Base-by-base conservation (phyloP, 2,113 vertebrate species). In the Daboia siamensis region DNA sequence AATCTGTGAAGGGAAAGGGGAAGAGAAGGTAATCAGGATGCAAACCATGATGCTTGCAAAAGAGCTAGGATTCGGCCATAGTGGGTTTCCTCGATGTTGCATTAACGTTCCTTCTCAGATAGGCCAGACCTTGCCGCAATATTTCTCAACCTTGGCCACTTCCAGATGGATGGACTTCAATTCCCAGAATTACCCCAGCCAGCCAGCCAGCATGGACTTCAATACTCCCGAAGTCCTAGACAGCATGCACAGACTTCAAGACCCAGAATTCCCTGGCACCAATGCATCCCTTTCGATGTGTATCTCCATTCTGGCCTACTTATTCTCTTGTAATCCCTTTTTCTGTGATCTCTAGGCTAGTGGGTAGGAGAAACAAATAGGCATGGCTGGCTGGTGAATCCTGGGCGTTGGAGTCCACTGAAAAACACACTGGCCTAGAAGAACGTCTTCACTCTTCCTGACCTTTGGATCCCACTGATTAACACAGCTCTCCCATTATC, bases 341-440 rank as follows among this genome's bases (percentile, higher is more conserved):
- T 29, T 64, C 61, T 64, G 11, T 11, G 13, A 5, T 64, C 61
- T n/a, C 26, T 64, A 64, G 2, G 20, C 26, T 64, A 64, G 2
- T 7, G 21, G 39, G 17, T 20, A 2, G 80, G 29, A 13, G 12
- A 20, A 1, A 0, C 2, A 46, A 44, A 46, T 0, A 1, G 39
- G 33, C 3, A 29, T 64, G 26, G 59, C 59, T 29, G 59, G 4
- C 3, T 64, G 59, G 26, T 51, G 59, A 64, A 33, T 33, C 33
- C 64, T 69, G 29, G 64, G 12, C 13, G 5, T 2, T 5, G 29
- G 33, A 69, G 64, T 69, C 64, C 64, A n/a, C 11, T 61, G 24
- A 26, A 26, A 61, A 61, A 11, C 59, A 61, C 3, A 61, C 3
- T 61, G 59, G 59, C 9, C 57, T 11, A 11, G 59, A 61, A 26